Percentiles rank a stretch among this genome's conserved stretches.
Evolutionary conservation across 1,140 invertebrate genomes (phyloP).

Genomic region (Oryctes rhinoceros): DNA sequence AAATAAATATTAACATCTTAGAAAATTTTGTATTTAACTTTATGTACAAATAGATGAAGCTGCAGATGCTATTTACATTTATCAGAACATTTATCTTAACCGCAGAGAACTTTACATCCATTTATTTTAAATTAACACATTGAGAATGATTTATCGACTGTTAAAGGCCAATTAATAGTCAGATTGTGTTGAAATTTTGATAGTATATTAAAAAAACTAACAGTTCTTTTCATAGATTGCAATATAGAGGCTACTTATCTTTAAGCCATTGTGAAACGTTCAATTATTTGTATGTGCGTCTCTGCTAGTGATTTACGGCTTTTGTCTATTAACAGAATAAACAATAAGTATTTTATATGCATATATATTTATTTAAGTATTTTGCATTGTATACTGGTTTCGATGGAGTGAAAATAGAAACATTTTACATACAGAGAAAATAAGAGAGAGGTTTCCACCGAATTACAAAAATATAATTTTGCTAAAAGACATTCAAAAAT

Average conservation of each 20-base stretch:
- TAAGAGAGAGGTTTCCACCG: no score
- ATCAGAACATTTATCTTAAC: slow-evolving; percentile 1
- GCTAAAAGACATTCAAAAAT: no score
- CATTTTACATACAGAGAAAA: no score
- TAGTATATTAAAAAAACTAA: neutral
- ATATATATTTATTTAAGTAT: no score
- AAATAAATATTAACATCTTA: neutral
- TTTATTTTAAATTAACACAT: slow-evolving; percentile 10
- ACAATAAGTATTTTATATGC: no score
- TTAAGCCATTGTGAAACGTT: neutral
- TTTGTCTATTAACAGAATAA: no score
- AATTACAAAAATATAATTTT: no score
- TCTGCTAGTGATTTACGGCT: no score
- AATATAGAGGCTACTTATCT: neutral
- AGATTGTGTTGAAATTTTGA: slow-evolving; percentile 21
- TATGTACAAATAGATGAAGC: neutral
- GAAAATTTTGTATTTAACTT: neutral
- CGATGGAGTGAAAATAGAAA: no score
- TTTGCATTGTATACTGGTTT: no score
- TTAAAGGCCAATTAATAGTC: slow-evolving; percentile 21
- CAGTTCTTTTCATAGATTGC: neutral
- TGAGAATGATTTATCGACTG: slow-evolving; percentile 26
- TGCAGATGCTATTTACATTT: neutral
- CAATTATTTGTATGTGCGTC: neutral
- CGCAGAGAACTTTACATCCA: neutral